Percentiles rank a stretch among this genome's conserved stretches.
phyloP scores from a whole-genome alignment of 2,888 invertebrate species.

The Macaria liturata region DNA sequence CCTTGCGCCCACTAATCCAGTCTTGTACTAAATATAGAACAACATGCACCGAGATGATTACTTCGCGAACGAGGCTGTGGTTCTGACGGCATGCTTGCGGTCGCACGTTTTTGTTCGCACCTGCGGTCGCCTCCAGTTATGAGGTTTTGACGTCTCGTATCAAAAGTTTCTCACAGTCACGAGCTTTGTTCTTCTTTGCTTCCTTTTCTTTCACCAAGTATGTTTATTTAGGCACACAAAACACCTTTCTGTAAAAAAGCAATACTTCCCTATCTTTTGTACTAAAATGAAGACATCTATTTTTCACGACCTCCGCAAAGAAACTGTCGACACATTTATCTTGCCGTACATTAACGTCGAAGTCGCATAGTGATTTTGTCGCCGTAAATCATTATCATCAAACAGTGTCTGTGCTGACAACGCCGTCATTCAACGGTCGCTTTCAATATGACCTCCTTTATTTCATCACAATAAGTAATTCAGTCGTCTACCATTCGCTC shows the following conservation, averaged over 20 bases:
- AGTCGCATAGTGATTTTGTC: conserved; percentile 73
- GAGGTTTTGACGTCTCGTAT: conserved; percentile 37
- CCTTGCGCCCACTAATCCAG: conserved; percentile 66
- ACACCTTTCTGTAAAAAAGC: conserved; percentile 30
- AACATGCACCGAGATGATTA: conserved; percentile 64
- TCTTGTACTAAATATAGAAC: conserved; percentile 71
- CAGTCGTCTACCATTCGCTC: conserved; percentile 77
- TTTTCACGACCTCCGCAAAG: conserved; percentile 56
- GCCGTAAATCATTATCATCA: conserved; percentile 81
- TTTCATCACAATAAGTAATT: conserved; percentile 81
- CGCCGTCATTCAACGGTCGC: conserved; percentile 76
- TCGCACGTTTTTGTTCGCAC: conserved; percentile 66
- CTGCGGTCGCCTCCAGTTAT: conserved; percentile 64
- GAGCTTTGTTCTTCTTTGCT: conserved; percentile 29
- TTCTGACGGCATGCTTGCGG: conserved; percentile 59
- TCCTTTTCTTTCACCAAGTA: conserved; percentile 30
- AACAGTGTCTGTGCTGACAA: conserved; percentile 60
- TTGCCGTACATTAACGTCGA: conserved; percentile 71
- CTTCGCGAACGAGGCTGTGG: conserved; percentile 60
- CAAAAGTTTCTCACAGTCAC: conserved; percentile 37
- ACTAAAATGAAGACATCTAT: conserved; percentile 40
- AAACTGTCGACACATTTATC: conserved; percentile 68
- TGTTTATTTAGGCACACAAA: conserved; percentile 37
- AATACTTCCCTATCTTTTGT: conserved; percentile 39
- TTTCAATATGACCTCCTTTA: conserved; percentile 80